These are phyloP conservation scores for Sinelater perroti DNA, from an alignment of 2,888 invertebrate species.

Conservation along the genomic window DNA sequence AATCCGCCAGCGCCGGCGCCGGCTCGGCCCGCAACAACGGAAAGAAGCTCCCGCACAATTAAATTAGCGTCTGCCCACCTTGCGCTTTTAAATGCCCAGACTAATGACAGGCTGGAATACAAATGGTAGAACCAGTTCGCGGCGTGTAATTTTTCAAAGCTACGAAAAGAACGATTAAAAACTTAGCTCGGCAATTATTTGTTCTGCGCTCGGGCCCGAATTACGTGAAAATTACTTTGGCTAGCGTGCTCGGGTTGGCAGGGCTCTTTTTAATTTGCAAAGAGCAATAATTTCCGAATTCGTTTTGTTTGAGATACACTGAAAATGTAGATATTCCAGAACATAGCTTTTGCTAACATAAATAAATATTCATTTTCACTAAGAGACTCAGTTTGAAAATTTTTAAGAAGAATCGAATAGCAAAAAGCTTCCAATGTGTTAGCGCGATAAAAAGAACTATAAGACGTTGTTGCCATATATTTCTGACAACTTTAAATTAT, in stretches of 20 bases:
- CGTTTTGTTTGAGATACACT: too few relatives aligned
- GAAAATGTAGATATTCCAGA: too few relatives aligned
- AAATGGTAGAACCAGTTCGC: conserved; percentile 13
- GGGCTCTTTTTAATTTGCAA: conserved; percentile 2
- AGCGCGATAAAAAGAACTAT: too few relatives aligned
- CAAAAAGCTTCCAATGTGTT: too few relatives aligned
- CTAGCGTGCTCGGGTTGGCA: neutral
- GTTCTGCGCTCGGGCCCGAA: conserved; percentile 4
- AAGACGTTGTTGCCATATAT: too few relatives aligned
- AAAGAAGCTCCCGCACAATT: neutral
- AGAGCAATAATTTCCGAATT: too few relatives aligned
- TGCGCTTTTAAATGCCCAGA: conserved; percentile 10
- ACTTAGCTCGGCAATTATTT: conserved; percentile 17
- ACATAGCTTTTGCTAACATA: too few relatives aligned
- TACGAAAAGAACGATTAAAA: conserved; percentile 11
- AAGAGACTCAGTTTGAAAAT: too few relatives aligned
- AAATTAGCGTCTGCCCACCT: conserved; percentile 8
- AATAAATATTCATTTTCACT: neutral
- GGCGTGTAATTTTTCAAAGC: conserved; percentile 9
- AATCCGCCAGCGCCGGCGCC: too few relatives aligned
- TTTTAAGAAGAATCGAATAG: too few relatives aligned
- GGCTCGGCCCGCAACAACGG: too few relatives aligned
- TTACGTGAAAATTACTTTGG: conserved; percentile 1
- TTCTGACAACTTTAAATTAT: too few relatives aligned
- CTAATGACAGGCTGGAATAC: conserved; percentile 13